A percentile compares a stretch with the other conserved stretches of the same genome.
Conservation (phyloP, 2,888 invertebrate genomes). For the Iselma pallidipennis region DNA sequence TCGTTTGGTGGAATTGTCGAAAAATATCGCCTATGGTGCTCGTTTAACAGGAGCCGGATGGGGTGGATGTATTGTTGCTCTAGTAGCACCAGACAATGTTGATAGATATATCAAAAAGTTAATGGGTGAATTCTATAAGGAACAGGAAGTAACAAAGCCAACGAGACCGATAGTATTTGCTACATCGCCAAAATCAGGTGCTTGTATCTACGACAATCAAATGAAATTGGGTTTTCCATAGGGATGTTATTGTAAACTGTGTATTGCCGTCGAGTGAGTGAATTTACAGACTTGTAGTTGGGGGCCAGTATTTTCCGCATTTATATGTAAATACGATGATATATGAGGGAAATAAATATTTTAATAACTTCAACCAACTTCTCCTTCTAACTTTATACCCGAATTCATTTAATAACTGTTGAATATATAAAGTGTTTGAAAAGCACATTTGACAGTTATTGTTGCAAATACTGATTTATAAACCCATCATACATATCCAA, state of each 20-base stretch:
- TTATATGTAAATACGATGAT: neutral
- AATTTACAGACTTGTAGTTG: neutral
- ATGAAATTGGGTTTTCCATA: no score
- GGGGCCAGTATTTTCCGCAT: neutral
- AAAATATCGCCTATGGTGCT: slow-evolving; percentile 69
- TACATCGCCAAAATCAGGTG: slow-evolving; percentile 72
- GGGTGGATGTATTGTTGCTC: slow-evolving; percentile 95
- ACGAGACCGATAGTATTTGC: slow-evolving; percentile 61
- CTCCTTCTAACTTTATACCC: no score
- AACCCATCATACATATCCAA: no score
- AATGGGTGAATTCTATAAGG: slow-evolving; percentile 70
- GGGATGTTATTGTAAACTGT: no score
- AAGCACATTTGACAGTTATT: neutral
- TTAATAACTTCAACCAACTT: neutral
- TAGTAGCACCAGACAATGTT: slow-evolving; percentile 70
- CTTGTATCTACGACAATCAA: slow-evolving; percentile 50
- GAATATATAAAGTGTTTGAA: no score
- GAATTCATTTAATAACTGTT: no score
- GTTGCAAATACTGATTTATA: no score
- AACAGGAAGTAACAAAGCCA: slow-evolving; percentile 50
- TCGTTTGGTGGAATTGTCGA: slow-evolving; percentile 73
- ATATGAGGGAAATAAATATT: neutral
- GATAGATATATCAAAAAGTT: slow-evolving; percentile 69
- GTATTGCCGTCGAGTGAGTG: no score
- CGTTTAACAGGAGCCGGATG: slow-evolving; percentile 96